Evolutionary conservation across 2,797 vertebrate species (phyloP).

Genomic region (Dicrostonyx torquatus): DNA sequence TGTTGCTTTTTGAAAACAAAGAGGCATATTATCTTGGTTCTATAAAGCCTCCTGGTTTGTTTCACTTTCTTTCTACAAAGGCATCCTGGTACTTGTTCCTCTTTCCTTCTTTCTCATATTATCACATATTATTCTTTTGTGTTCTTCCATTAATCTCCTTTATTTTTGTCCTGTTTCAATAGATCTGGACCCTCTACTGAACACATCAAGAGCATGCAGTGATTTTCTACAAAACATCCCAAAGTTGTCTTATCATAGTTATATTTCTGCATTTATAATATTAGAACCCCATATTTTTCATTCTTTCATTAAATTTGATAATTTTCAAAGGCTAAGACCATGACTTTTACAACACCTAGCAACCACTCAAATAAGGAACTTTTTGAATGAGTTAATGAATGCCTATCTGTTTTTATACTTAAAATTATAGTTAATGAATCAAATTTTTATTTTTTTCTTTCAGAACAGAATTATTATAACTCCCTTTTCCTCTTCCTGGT

Average conservation of each 20-base stretch:
- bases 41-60: neutral
- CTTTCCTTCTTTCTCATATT: rapidly evolving
- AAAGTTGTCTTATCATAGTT: neutral
- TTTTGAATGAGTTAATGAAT: neutral
- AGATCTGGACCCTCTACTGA: neutral
- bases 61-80: neutral
- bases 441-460: neutral
- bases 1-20: neutral
- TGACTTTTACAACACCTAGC: neutral
- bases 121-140: neutral
- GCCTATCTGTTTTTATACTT: neutral
- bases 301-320: neutral
- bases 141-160: too few species aligned
- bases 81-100: neutral
- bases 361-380: neutral
- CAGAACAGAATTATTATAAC: neutral
- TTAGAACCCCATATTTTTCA: neutral
- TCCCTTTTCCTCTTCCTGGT: neutral
- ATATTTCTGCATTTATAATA: neutral
- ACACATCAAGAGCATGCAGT: neutral
- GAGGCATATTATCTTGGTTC: neutral
- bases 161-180: neutral
- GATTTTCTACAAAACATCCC: neutral
- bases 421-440: neutral
- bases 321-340: neutral